Conservation (phyloP, 2,888 invertebrate genomes). For the Caenorhabditis sp. region DNA sequence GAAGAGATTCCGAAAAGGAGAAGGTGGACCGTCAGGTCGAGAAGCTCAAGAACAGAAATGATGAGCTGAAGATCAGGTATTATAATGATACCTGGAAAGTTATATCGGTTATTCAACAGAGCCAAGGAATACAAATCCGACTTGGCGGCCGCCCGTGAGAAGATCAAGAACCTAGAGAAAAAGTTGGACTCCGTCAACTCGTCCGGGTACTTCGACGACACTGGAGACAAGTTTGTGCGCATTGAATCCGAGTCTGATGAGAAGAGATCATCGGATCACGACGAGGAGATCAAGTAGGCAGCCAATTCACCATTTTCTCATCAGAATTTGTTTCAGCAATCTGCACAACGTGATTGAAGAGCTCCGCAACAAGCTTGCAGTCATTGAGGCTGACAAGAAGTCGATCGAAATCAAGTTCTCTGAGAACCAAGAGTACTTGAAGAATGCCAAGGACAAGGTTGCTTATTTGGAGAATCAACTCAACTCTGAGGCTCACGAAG, state of each 20-base stretch:
- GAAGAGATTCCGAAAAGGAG: slow-evolving; percentile 52
- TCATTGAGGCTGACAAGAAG: slow-evolving; percentile 51
- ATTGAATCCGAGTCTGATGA: slow-evolving; percentile 46
- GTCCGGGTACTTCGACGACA: slow-evolving; percentile 50
- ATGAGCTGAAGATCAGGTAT: slow-evolving; percentile 57
- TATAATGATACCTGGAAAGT: neutral
- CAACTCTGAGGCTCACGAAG: slow-evolving; percentile 51
- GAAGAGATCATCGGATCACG: slow-evolving; percentile 62
- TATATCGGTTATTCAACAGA: slow-evolving; percentile 41
- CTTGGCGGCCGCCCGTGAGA: slow-evolving; percentile 38
- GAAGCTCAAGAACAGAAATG: slow-evolving; percentile 59
- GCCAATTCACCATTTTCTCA: neutral
- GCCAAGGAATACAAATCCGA: slow-evolving; percentile 56
- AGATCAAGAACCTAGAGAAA: slow-evolving; percentile 47
- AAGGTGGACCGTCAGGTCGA: slow-evolving; percentile 48
- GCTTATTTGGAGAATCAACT: slow-evolving; percentile 63
- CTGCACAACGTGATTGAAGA: slow-evolving; percentile 71
- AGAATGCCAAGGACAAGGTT: slow-evolving; percentile 71
- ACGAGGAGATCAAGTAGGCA: slow-evolving; percentile 70
- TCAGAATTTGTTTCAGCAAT: slow-evolving; percentile 67
- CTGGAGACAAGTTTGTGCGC: slow-evolving; percentile 46
- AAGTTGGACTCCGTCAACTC: slow-evolving; percentile 51
- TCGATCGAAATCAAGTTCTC: slow-evolving; percentile 55
- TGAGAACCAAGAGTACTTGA: slow-evolving; percentile 67
- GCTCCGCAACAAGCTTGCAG: slow-evolving; percentile 61